Conservation (phyloP, 2,888 invertebrate genomes). For the Exephanes ischioxanthus region DNA sequence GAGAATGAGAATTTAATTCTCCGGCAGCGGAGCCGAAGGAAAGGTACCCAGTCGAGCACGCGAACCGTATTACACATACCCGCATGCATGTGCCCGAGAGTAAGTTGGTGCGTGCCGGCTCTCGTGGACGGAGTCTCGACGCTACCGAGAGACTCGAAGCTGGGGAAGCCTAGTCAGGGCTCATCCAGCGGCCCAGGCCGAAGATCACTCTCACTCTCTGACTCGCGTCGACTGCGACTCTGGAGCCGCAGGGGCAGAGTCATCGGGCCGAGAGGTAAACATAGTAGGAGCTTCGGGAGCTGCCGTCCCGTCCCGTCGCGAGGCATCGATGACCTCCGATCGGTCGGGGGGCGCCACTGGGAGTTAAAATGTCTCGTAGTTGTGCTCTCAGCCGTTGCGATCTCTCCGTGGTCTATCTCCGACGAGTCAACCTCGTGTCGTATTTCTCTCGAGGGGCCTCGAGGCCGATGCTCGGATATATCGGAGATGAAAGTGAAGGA, state of each 20-base stretch:
- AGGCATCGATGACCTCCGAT: conserved; percentile 55
- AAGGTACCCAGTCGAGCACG: not conserved
- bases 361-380: conserved; percentile 47
- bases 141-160: conserved; percentile 24
- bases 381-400: not conserved
- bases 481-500: conserved; percentile 75
- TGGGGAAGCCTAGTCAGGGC: not conserved
- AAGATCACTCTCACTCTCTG: conserved; percentile 70
- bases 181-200: conserved; percentile 50
- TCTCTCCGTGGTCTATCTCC: conserved; percentile 29
- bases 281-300: conserved; percentile 12
- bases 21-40: not conserved
- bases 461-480: conserved; percentile 65
- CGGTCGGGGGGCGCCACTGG: conserved; percentile 34
- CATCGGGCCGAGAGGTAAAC: not conserved
- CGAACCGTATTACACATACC: not conserved
- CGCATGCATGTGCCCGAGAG: not conserved
- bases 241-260: conserved; percentile 1
- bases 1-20: conserved; percentile 18
- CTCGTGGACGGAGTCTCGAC: not conserved
- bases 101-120: not conserved
- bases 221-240: conserved; percentile 53
- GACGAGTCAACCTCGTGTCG: not conserved
- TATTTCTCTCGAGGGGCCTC: not conserved
- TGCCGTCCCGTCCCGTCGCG: conserved; percentile 43